phyloP scores from a whole-genome alignment of 2,797 vertebrate species.

The Eulemur coronatus region DNA sequence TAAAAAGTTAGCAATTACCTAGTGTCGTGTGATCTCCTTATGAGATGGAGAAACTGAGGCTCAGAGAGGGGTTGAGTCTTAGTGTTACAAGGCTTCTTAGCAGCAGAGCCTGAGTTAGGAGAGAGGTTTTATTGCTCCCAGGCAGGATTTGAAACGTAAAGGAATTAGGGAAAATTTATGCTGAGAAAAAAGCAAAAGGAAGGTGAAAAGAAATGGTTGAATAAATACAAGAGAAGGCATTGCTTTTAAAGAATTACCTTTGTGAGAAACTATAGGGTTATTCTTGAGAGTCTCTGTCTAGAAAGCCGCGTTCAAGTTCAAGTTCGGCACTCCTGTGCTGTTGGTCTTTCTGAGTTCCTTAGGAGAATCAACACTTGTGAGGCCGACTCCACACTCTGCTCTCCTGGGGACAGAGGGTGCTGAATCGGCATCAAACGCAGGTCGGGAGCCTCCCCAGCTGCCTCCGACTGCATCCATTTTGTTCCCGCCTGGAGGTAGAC shows the following conservation, averaged over 20 bases:
- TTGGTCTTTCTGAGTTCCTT: not conserved
- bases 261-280: conserved; percentile 63
- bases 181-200: not conserved
- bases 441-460: rapidly evolving
- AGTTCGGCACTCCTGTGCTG: not conserved
- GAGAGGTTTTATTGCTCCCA: not conserved
- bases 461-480: conserved; percentile 66
- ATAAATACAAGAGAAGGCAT: conserved; percentile 50
- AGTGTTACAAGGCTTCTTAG: not conserved
- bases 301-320: conserved; percentile 72
- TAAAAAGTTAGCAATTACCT: not conserved
- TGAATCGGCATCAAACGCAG: conserved; percentile 58
- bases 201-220: not conserved
- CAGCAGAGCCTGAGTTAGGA: not conserved
- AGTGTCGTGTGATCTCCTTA: not conserved
- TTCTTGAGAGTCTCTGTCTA: conserved; percentile 61
- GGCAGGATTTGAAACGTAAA: conserved; percentile 1
- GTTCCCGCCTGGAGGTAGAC: conserved; percentile 67
- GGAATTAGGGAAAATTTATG: not conserved
- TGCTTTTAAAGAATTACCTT: conserved; percentile 64
- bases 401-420: not conserved
- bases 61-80: not conserved
- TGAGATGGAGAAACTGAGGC: conserved; percentile 38
- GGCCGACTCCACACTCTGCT: not conserved
- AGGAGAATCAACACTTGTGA: not conserved